Evolutionary conservation across 2,888 invertebrate species (phyloP).

Genomic region (Tipula unca): DNA sequence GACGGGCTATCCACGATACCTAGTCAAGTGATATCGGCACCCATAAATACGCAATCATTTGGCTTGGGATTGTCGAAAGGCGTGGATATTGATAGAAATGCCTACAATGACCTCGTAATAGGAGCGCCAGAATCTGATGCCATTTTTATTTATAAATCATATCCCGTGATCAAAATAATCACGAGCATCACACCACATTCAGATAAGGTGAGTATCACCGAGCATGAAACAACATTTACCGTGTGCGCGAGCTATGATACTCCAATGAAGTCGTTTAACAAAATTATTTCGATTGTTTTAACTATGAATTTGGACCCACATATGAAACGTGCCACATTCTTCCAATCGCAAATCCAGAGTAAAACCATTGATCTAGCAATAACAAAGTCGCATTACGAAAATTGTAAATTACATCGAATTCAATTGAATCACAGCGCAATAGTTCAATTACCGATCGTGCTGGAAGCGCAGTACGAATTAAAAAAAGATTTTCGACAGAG

Average conservation of each 20-base stretch:
- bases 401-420: neutral
- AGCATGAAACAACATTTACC: slow-evolving; percentile 22
- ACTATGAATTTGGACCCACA: slow-evolving; percentile 26
- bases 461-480: slow-evolving; percentile 39
- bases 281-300: neutral
- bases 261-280: neutral
- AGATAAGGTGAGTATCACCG: slow-evolving; percentile 38
- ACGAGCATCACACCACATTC: slow-evolving; percentile 17
- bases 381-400: neutral
- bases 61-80: slow-evolving; percentile 30
- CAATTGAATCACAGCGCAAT: neutral
- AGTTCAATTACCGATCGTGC: slow-evolving; percentile 33
- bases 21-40: slow-evolving; percentile 42
- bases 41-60: slow-evolving; percentile 19
- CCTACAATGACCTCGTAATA: slow-evolving; percentile 26
- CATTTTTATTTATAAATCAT: slow-evolving; percentile 31
- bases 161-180: slow-evolving; percentile 28
- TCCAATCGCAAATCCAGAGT: neutral
- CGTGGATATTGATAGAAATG: slow-evolving; percentile 32
- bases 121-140: slow-evolving; percentile 32
- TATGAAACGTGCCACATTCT: neutral
- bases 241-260: neutral
- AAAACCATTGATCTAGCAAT: neutral
- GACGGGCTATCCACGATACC: slow-evolving; percentile 51
- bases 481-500: slow-evolving; percentile 34